Percentiles rank a stretch among this genome's conserved stretches.
Conservation (phyloP, 2,113 vertebrate species). For the Isichthys henryi region DNA sequence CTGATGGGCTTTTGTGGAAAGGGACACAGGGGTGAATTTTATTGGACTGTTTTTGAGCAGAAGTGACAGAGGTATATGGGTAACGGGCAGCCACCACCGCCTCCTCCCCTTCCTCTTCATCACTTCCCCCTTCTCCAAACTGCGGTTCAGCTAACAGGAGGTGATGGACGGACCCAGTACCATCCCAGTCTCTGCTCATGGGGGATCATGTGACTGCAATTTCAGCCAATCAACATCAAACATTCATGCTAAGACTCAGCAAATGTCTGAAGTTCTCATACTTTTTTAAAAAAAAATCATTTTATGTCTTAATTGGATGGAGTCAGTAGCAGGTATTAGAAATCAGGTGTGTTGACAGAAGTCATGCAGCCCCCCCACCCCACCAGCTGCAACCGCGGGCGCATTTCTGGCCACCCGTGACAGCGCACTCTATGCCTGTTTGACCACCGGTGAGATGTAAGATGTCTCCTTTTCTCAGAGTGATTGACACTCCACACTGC, state of each 20-base stretch:
- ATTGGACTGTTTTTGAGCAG: background rate
- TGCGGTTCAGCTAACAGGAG: background rate
- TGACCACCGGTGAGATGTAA: background rate
- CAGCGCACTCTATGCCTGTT: background rate
- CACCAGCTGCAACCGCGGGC: background rate
- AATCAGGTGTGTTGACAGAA: background rate
- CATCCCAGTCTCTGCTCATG: slow-evolving; percentile 10
- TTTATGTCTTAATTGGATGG: background rate
- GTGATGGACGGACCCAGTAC: background rate
- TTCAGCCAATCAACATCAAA: background rate
- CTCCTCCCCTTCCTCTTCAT: slow-evolving; percentile 17
- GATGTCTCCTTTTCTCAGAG: background rate
- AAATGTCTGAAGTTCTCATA: background rate
- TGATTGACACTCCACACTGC: slow-evolving; percentile 11
- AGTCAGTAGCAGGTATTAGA: background rate
- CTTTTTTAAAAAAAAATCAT: background rate
- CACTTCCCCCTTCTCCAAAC: slow-evolving; percentile 12
- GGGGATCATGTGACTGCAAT: slow-evolving; percentile 6
- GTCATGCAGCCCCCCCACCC: background rate
- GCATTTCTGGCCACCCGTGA: background rate
- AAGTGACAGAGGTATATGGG: slow-evolving; percentile 11
- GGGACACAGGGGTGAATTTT: slow-evolving; percentile 24
- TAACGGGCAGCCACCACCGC: slow-evolving; percentile 1
- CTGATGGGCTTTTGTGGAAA: background rate
- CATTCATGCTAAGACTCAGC: background rate